Conservation (phyloP, 2,797 vertebrate species). For the Champsocephalus gunnari region DNA sequence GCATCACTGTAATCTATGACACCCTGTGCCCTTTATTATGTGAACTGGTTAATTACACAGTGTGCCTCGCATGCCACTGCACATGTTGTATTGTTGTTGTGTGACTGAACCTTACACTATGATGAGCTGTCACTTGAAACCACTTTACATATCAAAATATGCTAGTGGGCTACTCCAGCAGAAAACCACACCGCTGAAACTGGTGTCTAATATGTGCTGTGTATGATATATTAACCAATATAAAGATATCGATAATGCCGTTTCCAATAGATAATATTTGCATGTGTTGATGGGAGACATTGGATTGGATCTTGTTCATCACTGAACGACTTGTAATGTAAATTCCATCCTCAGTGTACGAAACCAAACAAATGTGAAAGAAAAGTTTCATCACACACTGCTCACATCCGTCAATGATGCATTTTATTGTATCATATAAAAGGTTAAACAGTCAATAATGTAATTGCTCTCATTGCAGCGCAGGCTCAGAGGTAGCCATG, state of each 20-base stretch:
- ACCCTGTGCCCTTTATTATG: slow-evolving; percentile 42
- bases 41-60: slow-evolving; percentile 52
- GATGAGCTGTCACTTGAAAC: slow-evolving; percentile 8
- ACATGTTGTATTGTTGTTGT: slow-evolving; percentile 14
- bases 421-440: background rate
- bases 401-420: background rate
- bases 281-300: background rate
- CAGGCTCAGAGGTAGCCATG: background rate
- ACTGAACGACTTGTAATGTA: background rate
- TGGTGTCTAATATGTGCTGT: background rate
- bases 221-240: background rate
- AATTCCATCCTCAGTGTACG: background rate
- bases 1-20: slow-evolving; percentile 57
- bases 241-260: background rate
- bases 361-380: background rate
- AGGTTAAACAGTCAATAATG: slow-evolving; percentile 23
- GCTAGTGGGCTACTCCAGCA: background rate
- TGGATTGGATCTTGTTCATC: background rate
- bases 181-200: background rate
- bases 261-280: background rate
- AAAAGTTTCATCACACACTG: background rate
- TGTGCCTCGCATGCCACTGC: slow-evolving; percentile 14
- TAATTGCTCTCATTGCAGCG: slow-evolving; percentile 14
- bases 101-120: slow-evolving; percentile 26
- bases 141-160: background rate